Evolutionary conservation across 1,140 invertebrate species (phyloP).

Genomic region (Drosophila ficusphila): DNA sequence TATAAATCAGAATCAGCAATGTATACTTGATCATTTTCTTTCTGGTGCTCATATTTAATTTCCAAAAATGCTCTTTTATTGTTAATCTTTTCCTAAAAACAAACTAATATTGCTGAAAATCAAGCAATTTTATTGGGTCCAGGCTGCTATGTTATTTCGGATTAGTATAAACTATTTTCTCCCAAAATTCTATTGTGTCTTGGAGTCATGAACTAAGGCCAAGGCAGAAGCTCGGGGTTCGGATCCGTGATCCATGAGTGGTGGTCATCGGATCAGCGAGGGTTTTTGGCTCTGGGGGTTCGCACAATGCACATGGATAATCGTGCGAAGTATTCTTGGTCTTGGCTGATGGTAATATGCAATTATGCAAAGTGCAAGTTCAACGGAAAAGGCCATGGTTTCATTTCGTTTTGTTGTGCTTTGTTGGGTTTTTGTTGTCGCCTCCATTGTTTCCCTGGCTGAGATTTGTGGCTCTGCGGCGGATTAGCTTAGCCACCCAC

Average conservation of each 20-base stretch:
- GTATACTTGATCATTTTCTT: too few relatives aligned
- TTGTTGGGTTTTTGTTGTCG: constrained; percentile 2
- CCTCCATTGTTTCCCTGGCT: constrained; percentile 19
- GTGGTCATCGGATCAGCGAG: background rate
- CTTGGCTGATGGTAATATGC: constrained; percentile 45
- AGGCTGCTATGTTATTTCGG: too few relatives aligned
- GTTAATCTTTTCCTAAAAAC: too few relatives aligned
- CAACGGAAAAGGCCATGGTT: constrained; percentile 64
- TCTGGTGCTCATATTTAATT: too few relatives aligned
- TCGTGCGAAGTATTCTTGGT: constrained; percentile 68
- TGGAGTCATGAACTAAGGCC: background rate
- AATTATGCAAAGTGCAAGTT: constrained; percentile 82
- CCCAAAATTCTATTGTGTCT: background rate
- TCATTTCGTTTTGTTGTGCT: constrained; percentile 22
- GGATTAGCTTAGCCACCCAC: background rate
- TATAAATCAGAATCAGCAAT: too few relatives aligned
- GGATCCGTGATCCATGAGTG: background rate
- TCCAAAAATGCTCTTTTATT: too few relatives aligned
- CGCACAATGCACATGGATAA: constrained; percentile 69
- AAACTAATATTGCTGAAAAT: too few relatives aligned
- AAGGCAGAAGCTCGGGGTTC: background rate
- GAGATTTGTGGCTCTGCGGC: constrained; percentile 8
- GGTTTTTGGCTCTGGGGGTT: constrained; percentile 31
- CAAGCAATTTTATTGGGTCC: too few relatives aligned
- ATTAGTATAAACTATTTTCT: background rate